Evolutionary conservation across 2,113 vertebrate species (phyloP).

Genomic region (Charina bottae): DNA sequence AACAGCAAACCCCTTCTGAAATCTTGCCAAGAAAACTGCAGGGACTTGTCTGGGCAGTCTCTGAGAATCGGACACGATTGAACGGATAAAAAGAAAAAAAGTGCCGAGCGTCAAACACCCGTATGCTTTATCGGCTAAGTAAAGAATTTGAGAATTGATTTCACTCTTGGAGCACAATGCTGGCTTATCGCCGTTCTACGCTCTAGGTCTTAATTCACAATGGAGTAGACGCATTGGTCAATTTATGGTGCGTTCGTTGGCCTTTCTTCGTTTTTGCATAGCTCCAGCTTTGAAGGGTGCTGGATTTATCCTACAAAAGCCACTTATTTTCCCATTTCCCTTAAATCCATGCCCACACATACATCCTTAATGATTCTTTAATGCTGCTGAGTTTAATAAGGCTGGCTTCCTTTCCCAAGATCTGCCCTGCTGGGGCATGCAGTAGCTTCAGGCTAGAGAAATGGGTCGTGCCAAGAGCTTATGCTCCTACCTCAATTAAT

Average conservation of each 20-base stretch:
- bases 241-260: not conserved
- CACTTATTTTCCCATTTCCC: not conserved
- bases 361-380: not conserved
- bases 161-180: too few relatives aligned
- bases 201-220: not conserved
- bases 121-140: not conserved
- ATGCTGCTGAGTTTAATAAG: not conserved
- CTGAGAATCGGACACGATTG: too few relatives aligned
- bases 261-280: not conserved
- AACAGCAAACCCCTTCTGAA: too few relatives aligned
- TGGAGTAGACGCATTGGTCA: fast-evolving
- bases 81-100: too few relatives aligned
- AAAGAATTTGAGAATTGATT: not conserved
- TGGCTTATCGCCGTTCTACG: fast-evolving
- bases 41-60: too few relatives aligned
- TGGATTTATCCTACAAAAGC: not conserved
- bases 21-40: too few relatives aligned
- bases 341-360: too few relatives aligned
- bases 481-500: not conserved
- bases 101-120: not conserved
- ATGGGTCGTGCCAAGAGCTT: not conserved
- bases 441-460: not conserved
- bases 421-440: not conserved
- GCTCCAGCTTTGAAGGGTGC: not conserved
- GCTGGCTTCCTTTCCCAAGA: not conserved